These are phyloP conservation scores for Manis javanica DNA, from an alignment of 2,797 vertebrate genomes.

Conservation along the genomic window DNA sequence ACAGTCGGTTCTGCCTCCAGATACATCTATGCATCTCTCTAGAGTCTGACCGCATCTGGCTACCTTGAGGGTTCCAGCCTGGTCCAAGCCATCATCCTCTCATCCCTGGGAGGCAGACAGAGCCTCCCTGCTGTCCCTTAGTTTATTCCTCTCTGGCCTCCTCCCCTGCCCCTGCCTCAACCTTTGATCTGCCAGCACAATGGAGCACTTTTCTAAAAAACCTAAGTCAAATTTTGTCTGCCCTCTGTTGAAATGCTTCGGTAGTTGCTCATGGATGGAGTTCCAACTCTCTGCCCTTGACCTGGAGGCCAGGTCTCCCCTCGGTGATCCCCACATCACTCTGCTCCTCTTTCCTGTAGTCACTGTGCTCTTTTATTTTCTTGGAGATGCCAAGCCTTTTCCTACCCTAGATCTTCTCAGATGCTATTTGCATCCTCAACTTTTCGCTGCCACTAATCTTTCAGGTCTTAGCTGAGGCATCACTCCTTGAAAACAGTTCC, in stretches of 20 bases:
- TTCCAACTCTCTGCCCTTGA: neutral
- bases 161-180: neutral
- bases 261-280: neutral
- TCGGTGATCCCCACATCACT: neutral
- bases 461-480: neutral
- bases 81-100: neutral
- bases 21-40: fast-evolving
- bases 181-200: neutral
- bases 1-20: neutral
- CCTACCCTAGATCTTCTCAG: neutral
- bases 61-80: fast-evolving
- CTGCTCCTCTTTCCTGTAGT: neutral
- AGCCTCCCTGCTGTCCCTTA: fast-evolving
- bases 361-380: neutral
- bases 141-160: neutral
- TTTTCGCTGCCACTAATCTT: neutral
- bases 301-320: neutral
- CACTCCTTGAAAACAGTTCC: neutral
- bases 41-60: neutral
- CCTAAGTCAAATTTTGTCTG: neutral
- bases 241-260: neutral
- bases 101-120: neutral
- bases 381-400: neutral
- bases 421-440: neutral
- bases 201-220: neutral